Evolutionary conservation across 2,113 vertebrate genomes (phyloP), one percentile per base, ranked within the genome.

Genomic region (Sialia sialis): DNA sequence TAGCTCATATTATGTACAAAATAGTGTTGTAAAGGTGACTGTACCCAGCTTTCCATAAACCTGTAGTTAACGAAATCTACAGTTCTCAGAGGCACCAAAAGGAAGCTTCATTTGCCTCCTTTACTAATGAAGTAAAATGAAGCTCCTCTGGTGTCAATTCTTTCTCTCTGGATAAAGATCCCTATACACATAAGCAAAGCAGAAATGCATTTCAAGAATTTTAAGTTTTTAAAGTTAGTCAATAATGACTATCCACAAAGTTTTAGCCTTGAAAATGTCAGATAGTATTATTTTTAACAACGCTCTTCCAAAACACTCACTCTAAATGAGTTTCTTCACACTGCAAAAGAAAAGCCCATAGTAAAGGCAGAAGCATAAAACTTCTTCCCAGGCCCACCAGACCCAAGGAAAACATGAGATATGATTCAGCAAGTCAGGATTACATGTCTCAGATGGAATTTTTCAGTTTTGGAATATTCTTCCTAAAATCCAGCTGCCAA

Each of bases 231-330:
- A 3, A 72, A 81, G 19, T n/a, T 29, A 84, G 32, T 55, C 72
- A 70, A 48, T 63, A 72, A 15, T 55, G 68, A 88, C 54, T 75
- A 63, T 12, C 27, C 77, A 67, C 19, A 20, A 64, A 46, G 60
- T 63, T 88, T 69, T 36, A 86, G 62, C 62, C 66, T 56, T 59
- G 46, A 59, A 87, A 88, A 76, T 46, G 46, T 41, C 75, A 94
- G 67, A 49, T 21, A 34, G 44, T 52, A 73, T 82, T 87, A 85
- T 67, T 96, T 94, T 93, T 69, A 94, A 90, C 36, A 88, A 44
- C 3, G 30, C 16, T 90, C 26, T 74, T 80, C 83, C 51, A 62
- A 90, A 88, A 44, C 2, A 4, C 34, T 59, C 25, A 41, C 82
- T 68, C 27, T 55, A 68, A 68, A 72, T 16, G 7, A 0, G 25